Base-by-base conservation (phyloP, 2,888 invertebrate species). In the Bembecia ichneumoniformis region DNA sequence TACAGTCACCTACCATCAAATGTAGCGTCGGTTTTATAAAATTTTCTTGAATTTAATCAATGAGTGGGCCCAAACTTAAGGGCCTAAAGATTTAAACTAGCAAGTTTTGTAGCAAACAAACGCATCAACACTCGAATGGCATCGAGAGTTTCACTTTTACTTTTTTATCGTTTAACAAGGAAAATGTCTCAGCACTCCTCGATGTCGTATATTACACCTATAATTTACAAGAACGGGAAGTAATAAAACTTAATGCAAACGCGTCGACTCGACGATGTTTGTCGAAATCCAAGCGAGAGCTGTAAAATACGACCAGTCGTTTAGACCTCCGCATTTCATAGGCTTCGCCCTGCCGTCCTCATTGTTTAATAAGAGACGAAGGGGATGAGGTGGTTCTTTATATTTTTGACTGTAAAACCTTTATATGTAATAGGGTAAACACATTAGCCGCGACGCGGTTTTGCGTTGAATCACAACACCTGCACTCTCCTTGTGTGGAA, bases 211-310 rank as follows among this genome's bases (percentile, higher is more conserved):
- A 81, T 77, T 71, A 76, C 72, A 71, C 70, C 68, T 74, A 78
- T 77, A 81, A 81, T 82, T 81, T 77, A 77, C 74, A 77, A 75
- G 71, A 73, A 71, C 71, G 69, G 75, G 74, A 79, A 80, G 80
- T 76, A 77, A 80, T 82, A 82, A 84, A 84, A 83, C 82, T 82
- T 82, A 78, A 82, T 77, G 77, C 74, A 76, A 77, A 75, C 75
- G 71, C 74, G 68, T 68, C 69, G 71, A 70, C 63, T 74, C 65
- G 62, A 64, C 74, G 70, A 66, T 81, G 79, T 82, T 82, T 78
- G 79, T 74, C 71, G 75, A 77, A 78, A 78, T 81, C 75, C 70
- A 68, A 60, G 63, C 60, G 57, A 63, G 63, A 61, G 64, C 64
- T 66, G 68, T 68, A 60, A 69, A 69, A 68, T 64, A 62, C 57